Evolutionary conservation across 2,888 invertebrate genomes (phyloP), one percentile per base, ranked within the genome.

Genomic region (Cyaniris semiargus): DNA sequence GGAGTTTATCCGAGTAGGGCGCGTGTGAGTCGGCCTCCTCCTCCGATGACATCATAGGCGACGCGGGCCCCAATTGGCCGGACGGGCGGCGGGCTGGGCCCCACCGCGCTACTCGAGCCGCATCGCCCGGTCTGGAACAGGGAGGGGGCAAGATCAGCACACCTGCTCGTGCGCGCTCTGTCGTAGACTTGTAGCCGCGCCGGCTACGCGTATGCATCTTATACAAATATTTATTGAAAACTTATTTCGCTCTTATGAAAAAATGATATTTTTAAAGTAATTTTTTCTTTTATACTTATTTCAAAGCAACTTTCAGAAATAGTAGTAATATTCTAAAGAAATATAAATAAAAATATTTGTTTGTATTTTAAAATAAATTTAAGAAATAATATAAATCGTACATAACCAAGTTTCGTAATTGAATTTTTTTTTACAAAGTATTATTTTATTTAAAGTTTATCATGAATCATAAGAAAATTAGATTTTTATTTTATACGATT

Each of bases 41-140:
- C 96, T 97, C 97, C 96, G 97, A 97, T 97, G 97, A 97, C 97
- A 97, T 97, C 97, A 97, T 97, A 96, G 95, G 97, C 96, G 95
- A 96, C 95, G 94, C 95, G 95, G 94, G 95, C 96, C 96, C 95
- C 95, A 95, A 96, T 97, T 97, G 97, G 97, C 96, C 96, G 95
- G 93, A 95, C 95, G 93, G 94, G 95, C 95, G 95, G 94, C 93
- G 93, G 94, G 94, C 90, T 85, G 86, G 87, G 89, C 94, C 94
- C 93, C 90, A 89, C 91, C 93, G 92, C 93, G 89, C 93, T 91
- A 90, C 88, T 87, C 85, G 90, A 86, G 89, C 87, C 90, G 91
- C 93, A 92, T 91, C 91, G 92, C 92, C 92, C 93, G 93, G 83
- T 92, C 94, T 94, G 94, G 79, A 93, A 93, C 89, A 90, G 84